Evolutionary conservation across 1,140 invertebrate genomes (phyloP), one percentile per base, ranked within the genome.

Genomic region (Planococcus citri): DNA sequence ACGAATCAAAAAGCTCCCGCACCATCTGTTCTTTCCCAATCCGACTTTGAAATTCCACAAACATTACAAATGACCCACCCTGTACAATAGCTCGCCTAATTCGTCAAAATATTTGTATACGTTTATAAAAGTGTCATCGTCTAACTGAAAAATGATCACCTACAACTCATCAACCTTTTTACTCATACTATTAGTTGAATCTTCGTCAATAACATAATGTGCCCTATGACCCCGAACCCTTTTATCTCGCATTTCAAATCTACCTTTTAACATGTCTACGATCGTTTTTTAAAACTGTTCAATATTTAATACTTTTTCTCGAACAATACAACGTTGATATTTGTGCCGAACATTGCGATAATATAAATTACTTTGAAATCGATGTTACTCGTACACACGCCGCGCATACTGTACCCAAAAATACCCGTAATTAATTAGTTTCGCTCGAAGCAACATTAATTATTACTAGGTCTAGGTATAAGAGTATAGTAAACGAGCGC

Each of bases 341-440:
- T 17, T 17, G 6, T 17, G 6, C 14, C 17, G 2, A 51, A 51
- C 41, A 51, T 51, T 51, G 41, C n/a, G 41, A 51, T 51, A 51
- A 51, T 51, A 51, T 51, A 51, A 51, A 51, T 51, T 51, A 51
- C 41, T 51, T 51, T 51, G 4, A 51, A 51, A 51, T 51, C 41
- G 17, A 51, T 17, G 41, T 51, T 9, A 9, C 3, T 6, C 29
- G 29, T 51, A 14, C n/a, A n/a, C n/a, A n/a, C n/a, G n/a, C n/a
- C n/a, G n/a, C n/a, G n/a, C n/a, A n/a, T n/a, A n/a, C n/a, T n/a
- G n/a, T n/a, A n/a, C n/a, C n/a, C 41, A 17, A 51, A 51, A 51
- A 20, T 51, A 20, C 4, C 41, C 17, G n/a, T 51, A 51, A 51
- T 51, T 51, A 51, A 51, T 51, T 51, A 51, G 41, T 51, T 51